Evolutionary conservation across 2,113 vertebrate genomes (phyloP).

Genomic region (Bambusicola thoracicus): DNA sequence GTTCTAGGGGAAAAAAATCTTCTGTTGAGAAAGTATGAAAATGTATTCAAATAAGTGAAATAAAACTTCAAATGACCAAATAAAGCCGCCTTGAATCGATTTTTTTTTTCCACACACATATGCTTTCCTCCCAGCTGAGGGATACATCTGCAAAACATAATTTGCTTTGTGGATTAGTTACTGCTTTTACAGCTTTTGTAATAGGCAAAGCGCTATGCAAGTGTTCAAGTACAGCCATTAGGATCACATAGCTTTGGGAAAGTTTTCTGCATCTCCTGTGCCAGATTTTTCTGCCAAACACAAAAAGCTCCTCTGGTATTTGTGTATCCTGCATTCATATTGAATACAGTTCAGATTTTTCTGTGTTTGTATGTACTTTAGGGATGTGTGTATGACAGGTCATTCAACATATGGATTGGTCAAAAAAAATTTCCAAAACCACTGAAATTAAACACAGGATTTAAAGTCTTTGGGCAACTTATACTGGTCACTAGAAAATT

Average conservation of each 20-base stretch:
- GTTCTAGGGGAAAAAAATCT: not conserved
- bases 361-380: not conserved
- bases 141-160: conserved; percentile 11
- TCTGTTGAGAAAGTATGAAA: not conserved
- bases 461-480: not conserved
- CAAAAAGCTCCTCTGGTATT: not conserved
- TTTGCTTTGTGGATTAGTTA: conserved; percentile 26
- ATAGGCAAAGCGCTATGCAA: not conserved
- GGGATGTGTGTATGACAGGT: not conserved
- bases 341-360: not conserved
- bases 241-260: not conserved
- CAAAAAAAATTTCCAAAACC: not conserved
- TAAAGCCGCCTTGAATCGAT: not conserved
- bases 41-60: not conserved
- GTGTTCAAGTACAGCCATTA: not conserved
- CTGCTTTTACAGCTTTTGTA: conserved; percentile 38
- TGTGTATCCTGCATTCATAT: not conserved
- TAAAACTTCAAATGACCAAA: not conserved
- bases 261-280: not conserved
- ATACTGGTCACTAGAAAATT: not conserved
- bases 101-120: not conserved
- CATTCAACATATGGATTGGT: not conserved
- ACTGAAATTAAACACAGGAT: not conserved
- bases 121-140: conserved; percentile 19
- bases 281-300: conserved; percentile 11